Conservation (phyloP, 2,113 vertebrate genomes). For the Prunella fulvescens region DNA sequence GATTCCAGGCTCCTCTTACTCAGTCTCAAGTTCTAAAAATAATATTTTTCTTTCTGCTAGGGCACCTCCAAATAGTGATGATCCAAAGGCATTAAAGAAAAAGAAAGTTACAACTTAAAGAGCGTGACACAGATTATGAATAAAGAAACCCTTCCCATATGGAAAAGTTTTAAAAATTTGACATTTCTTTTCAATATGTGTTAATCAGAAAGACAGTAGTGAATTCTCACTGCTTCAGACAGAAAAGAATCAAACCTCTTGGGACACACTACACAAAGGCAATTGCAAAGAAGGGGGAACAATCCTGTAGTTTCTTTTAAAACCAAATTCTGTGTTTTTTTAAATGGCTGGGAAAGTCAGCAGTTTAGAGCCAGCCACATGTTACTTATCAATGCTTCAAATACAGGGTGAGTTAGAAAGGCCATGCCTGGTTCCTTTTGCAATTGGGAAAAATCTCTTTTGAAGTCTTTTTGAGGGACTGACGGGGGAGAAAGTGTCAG, state of each 20-base stretch:
- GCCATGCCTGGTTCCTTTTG: constrained; percentile 24
- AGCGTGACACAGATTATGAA: background rate
- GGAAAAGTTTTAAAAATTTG: background rate
- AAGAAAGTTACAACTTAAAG: background rate
- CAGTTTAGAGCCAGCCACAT: constrained; percentile 48
- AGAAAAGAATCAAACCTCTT: background rate
- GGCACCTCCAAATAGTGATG: background rate
- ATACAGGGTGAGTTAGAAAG: constrained; percentile 33
- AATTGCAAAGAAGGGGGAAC: background rate
- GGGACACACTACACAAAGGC: background rate
- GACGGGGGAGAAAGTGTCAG: constrained; percentile 13
- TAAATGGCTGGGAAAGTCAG: constrained; percentile 32
- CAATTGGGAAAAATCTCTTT: constrained; percentile 42
- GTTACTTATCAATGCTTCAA: constrained; percentile 63
- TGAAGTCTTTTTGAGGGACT: constrained; percentile 44
- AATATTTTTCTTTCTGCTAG: constrained; percentile 37
- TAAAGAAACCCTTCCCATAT: background rate
- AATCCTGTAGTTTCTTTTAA: background rate
- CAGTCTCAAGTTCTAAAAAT: constrained; percentile 17
- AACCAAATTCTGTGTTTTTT: background rate
- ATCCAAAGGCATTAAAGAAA: constrained; percentile 13
- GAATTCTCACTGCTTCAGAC: constrained; percentile 13
- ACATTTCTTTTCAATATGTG: constrained; percentile 17
- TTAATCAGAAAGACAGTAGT: background rate
- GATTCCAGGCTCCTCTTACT: background rate